Conservation (phyloP, 2,888 invertebrate genomes). For the Limnephilus rhombicus region DNA sequence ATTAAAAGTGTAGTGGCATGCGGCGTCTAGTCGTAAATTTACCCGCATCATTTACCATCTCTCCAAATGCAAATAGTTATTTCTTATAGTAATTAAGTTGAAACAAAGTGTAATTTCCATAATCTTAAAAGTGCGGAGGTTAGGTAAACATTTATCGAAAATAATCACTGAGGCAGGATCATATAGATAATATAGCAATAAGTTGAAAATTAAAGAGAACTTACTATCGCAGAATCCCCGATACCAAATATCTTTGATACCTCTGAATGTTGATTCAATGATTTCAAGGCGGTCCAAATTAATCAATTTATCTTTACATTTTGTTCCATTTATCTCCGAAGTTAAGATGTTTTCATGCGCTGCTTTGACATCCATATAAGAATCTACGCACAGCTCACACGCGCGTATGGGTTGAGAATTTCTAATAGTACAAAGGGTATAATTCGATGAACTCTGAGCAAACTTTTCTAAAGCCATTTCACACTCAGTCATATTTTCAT, state of each 20-base stretch:
- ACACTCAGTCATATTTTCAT: constrained; percentile 69
- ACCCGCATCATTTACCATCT: too few relatives aligned
- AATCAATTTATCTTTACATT: constrained; percentile 79
- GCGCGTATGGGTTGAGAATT: constrained; percentile 80
- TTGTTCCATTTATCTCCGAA: constrained; percentile 74
- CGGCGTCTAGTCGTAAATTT: too few relatives aligned
- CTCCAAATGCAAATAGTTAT: too few relatives aligned
- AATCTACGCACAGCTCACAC: constrained; percentile 79
- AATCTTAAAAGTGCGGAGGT: too few relatives aligned
- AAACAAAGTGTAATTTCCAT: too few relatives aligned
- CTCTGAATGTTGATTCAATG: constrained; percentile 78
- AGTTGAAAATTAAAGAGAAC: constrained; percentile 63
- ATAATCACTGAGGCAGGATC: too few relatives aligned
- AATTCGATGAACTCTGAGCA: constrained; percentile 78
- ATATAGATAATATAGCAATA: not conserved
- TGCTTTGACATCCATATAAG: constrained; percentile 75
- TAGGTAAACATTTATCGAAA: too few relatives aligned
- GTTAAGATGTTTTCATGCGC: constrained; percentile 77
- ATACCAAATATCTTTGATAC: constrained; percentile 78
- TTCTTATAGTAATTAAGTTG: too few relatives aligned
- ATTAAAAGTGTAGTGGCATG: too few relatives aligned
- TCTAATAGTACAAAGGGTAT: constrained; percentile 79
- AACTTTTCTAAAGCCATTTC: constrained; percentile 72
- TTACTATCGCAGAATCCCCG: constrained; percentile 82
- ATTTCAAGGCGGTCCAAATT: constrained; percentile 82